Base-by-base conservation (phyloP, 1,140 invertebrate genomes). In the Lamellibrachia luymesi region DNA sequence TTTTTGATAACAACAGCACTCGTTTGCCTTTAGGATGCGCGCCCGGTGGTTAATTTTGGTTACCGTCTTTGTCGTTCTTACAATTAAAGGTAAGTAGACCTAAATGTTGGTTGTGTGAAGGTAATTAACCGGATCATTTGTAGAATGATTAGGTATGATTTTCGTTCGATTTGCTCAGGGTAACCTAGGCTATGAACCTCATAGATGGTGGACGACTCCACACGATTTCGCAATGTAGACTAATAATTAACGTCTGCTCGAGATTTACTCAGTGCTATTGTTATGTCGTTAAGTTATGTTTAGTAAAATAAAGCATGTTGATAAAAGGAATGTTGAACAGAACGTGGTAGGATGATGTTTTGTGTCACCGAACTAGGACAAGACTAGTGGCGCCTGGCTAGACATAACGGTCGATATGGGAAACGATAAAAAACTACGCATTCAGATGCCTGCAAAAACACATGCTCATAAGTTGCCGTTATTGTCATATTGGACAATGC, bases 1-100 rank as follows among this genome's bases (percentile, higher is more conserved):
- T 80, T 80, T 80, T 80, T 80, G 64, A 80, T 80, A 80, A 80
- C 64, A 80, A 80, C 64, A 80, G 13, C 64, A 80, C 64, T 80
- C 64, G 8, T 80, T 22, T 80, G 13, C 17, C 64, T 10, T 80
- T 80, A 80, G 64, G 5, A 80, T 80, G 64, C 1, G 0, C 64
- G 64, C 64, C 64, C 64, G 25, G 64, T 80, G 64, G 64, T 17
- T 80, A 80, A 80, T 80, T 80, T 80, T 80, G 25, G 64, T 80
- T 10, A 4, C 25, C 13, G 13, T 80, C 64, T 80, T 80, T 22
- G 64, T 80, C 13, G 64, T 80, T 80, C 64, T 80, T 22, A 80
- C 64, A 80, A 6, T 80, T 80, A 80, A 80, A 80, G 64, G 64
- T 80, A 80, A 80, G 64, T 80, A 22, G 13, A 17, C 64, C 2